Base-by-base conservation (phyloP, 1,140 invertebrate genomes). In the Macrobrachium rosenbergii region DNA sequence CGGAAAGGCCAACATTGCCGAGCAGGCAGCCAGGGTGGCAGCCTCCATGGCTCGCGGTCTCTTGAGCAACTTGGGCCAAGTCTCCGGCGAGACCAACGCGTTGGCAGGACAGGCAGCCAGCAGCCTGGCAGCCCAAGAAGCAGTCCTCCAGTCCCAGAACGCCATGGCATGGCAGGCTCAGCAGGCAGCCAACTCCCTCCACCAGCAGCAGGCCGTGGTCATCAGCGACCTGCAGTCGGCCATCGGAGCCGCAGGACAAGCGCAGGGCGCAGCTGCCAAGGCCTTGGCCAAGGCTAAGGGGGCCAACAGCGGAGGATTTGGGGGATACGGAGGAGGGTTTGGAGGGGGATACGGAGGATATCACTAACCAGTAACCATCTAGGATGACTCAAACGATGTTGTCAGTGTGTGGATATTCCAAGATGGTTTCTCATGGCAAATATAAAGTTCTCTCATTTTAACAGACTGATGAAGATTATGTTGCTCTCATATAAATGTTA, bases 271-370 rank as follows among this genome's bases (percentile, higher is more conserved):
- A 23, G 69, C 69, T 17, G 69, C 69, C 69, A 72, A 72, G 69
- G 69, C 69, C 21, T 43, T 72, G 69, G 69, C 69, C 21, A 72
- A 72, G 21, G 69, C 69, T 14, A 72, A 72, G 69, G 69, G 69
- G 17, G 69, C 69, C 69, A 72, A 72, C 69, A 43, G 23, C 1
- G 69, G 69, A 17, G 69, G 69, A 12, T 72, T 72, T 43, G 69
- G 69, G 21, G 69, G 69, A 12, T 72, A 72, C 69, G 69, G 69
- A 23, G 69, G 12, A 16, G 69, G 23, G 8, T 23, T 72, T 23
- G 69, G 69, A 5, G 23, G 23, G 17, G 69, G 69, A 12, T 43
- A 72, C 21, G 69, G 69, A 72, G 69, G 69, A 28, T 72, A 72
- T 43, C 69, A 72, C 69, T 72, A n/a, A 72, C 17, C 12, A 2